Evolutionary conservation across 1,140 invertebrate genomes (phyloP).

Genomic region (Zaprionus ornatus): DNA sequence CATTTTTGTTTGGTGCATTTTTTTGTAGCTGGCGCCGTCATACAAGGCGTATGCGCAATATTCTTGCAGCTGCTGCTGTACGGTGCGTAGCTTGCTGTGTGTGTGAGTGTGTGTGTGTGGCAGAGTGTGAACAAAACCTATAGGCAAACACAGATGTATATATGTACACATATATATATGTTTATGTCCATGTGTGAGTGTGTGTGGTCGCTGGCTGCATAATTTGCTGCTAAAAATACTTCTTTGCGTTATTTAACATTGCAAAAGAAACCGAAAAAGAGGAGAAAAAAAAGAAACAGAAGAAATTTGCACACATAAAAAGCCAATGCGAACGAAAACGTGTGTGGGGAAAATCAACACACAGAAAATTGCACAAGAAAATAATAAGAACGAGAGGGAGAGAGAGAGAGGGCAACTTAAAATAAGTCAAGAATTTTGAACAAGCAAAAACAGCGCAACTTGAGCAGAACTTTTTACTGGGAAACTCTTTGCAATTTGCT

Average conservation of each 20-base stretch:
- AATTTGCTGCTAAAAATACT: constrained; percentile 74
- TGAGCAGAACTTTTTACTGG: neutral
- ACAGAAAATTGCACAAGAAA: neutral
- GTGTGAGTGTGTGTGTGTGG: constrained; percentile 32
- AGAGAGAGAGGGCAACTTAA: neutral
- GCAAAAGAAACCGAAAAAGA: constrained; percentile 13
- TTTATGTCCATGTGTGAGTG: constrained; percentile 19
- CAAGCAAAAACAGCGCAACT: neutral
- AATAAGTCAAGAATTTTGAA: neutral
- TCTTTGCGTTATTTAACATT: constrained; percentile 55
- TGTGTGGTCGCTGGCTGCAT: constrained; percentile 49
- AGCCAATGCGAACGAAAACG: constrained; percentile 3
- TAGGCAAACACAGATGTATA: constrained; percentile 18
- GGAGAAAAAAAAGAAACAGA: constrained; percentile 8
- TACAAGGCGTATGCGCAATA: constrained; percentile 50
- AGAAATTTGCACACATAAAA: constrained; percentile 12
- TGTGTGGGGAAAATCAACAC: constrained; percentile 23
- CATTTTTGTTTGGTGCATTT: constrained; percentile 23
- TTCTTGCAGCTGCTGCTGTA: constrained; percentile 40
- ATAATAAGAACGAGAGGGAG: neutral
- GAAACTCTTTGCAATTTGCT: neutral
- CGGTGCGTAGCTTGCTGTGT: constrained; percentile 20
- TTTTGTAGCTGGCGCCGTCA: constrained; percentile 34
- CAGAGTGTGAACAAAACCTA: constrained; percentile 12
- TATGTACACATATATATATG: constrained; percentile 1